Base-by-base conservation (phyloP, 2,888 invertebrate genomes). In the Drosophila niveifrons region DNA sequence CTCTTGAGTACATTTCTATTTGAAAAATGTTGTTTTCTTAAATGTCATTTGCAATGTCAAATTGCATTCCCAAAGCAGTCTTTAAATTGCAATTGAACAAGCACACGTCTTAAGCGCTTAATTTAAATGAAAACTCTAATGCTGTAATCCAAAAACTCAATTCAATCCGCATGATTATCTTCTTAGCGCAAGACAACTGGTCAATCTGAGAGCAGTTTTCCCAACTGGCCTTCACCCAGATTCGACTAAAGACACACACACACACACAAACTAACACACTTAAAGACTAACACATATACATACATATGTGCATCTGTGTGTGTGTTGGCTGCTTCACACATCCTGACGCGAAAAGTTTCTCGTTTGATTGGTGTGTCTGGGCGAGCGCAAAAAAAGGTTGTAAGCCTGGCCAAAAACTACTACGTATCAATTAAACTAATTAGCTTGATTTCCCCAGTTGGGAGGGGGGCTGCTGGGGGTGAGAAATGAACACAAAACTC, bases 361-460 rank as follows among this genome's bases (percentile, higher is more conserved):
- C 63, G 9, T 17, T 17, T 62, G 51, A 64, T 68, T 63, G 83
- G 61, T 47, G 56, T 63, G 56, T 63, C 48, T 62, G 51, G 51
- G 31, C 9, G 28, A 36, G 9, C 15, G 11, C 8, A 34, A 44
- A 44, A 58, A 62, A 48, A 44, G 47, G 6, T 43, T 28, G 48
- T 57, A 56, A 74, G 57, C 67, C 66, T n/a, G 70, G 70, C 72
- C 74, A 76, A 80, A 81, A 81, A 82, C 76, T 87, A 31, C 31
- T 36, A 36, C 36, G 36, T 36, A 85, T 88, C 89, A 85, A 89
- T 85, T 89, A 89, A 84, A 85, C 88, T 85, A 85, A 85, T 85
- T 85, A 89, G 82, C 69, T 68, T 72, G 72, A 89, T 79, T 88
- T 71, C 70, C 67, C 70, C 23, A 4, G 4, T 23, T 6, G 6